These are phyloP conservation scores for Heliothis virescens DNA, from an alignment of 1,140 invertebrate species.

Conservation along the genomic window DNA sequence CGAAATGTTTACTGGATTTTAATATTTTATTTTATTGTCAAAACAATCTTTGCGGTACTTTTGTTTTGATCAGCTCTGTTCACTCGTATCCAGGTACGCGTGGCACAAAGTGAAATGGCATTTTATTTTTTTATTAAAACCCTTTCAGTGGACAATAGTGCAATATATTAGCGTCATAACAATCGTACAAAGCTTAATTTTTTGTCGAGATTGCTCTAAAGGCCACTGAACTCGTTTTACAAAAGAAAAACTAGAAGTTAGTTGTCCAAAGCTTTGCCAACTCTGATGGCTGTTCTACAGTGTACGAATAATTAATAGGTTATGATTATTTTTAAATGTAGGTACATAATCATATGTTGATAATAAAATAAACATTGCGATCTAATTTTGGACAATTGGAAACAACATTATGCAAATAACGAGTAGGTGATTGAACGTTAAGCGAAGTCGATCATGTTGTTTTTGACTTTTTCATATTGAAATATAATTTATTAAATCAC, in stretches of 20 bases:
- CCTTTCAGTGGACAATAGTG: slow-evolving; percentile 49
- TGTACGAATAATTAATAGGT: slow-evolving; percentile 11
- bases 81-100: not conserved
- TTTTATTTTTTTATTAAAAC: slow-evolving; percentile 38
- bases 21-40: slow-evolving; percentile 63
- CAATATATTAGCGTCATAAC: slow-evolving; percentile 60
- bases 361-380: too few species aligned
- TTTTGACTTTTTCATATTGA: too few species aligned
- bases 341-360: too few species aligned
- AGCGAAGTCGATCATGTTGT: too few species aligned
- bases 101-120: slow-evolving; percentile 24
- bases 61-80: slow-evolving; percentile 28
- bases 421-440: too few species aligned
- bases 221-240: slow-evolving; percentile 51
- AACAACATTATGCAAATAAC: too few species aligned
- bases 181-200: slow-evolving; percentile 60
- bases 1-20: slow-evolving; percentile 55
- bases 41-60: slow-evolving; percentile 44
- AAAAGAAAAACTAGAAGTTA: slow-evolving; percentile 61
- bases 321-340: not conserved
- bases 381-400: too few species aligned
- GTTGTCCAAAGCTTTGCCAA: slow-evolving; percentile 62
- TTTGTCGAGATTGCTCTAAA: slow-evolving; percentile 53
- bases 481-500: too few species aligned
- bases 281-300: slow-evolving; percentile 51